Evolutionary conservation across 2,797 vertebrate genomes (phyloP).

Genomic region (Aulostomus chinensis): DNA sequence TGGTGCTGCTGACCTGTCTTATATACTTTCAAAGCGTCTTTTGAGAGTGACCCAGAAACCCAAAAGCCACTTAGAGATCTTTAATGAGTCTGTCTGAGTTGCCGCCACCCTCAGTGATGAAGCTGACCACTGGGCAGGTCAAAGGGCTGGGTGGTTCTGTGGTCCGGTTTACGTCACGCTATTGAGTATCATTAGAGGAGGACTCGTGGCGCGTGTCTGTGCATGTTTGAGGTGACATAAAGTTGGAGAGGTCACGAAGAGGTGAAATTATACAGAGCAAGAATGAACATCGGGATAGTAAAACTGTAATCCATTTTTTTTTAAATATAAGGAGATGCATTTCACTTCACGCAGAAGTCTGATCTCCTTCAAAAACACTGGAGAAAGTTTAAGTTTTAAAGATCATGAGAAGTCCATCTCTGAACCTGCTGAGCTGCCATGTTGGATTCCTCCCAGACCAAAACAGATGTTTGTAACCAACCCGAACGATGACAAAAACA

Average conservation of each 20-base stretch:
- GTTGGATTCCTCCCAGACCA: too few species aligned
- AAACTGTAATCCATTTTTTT: conserved; percentile 8
- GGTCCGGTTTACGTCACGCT: conserved; percentile 24
- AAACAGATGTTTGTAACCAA: conserved; percentile 17
- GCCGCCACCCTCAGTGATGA: conserved; percentile 41
- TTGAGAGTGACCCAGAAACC: conserved; percentile 71
- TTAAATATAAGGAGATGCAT: not conserved
- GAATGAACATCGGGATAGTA: conserved; percentile 1
- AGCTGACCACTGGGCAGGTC: conserved; percentile 51
- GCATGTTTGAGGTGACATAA: conserved; percentile 55
- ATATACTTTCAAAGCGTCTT: conserved; percentile 59
- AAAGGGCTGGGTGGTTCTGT: conserved; percentile 40
- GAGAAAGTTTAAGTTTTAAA: too few species aligned
- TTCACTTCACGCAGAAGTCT: too few species aligned
- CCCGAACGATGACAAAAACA: not conserved
- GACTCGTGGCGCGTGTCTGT: conserved; percentile 55
- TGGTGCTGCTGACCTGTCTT: conserved; percentile 44
- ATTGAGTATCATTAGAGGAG: too few species aligned
- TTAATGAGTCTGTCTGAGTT: conserved; percentile 63
- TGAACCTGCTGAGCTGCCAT: too few species aligned
- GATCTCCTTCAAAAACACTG: too few species aligned
- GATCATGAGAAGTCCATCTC: too few species aligned
- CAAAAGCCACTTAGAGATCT: conserved; percentile 65
- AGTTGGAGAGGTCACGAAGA: conserved; percentile 45
- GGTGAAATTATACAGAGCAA: conserved; percentile 28